Base-by-base conservation (phyloP, 2,797 vertebrate genomes). In the Trachurus trachurus region DNA sequence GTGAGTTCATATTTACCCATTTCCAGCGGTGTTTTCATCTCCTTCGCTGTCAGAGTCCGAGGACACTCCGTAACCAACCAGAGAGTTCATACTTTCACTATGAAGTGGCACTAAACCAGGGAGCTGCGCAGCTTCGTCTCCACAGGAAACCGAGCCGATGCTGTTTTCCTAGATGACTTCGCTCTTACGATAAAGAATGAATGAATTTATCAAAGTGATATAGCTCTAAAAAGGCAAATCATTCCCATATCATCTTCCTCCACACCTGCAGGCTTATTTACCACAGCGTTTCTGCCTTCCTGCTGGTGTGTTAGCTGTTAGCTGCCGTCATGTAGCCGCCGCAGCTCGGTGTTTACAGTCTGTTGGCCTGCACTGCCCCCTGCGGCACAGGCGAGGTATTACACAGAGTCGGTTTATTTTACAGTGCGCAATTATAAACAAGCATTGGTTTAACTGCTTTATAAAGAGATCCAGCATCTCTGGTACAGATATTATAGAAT, bases 1-100 rank as follows among this genome's bases (percentile, higher is more conserved):
- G 13, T 8, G 40, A 29, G 10, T 40, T 2, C 66, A 22, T 34
- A 69, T 53, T 79, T 56, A 93, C 92, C 72, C 16, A 13, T 1
- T 39, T 34, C 17, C 52, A 1, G 3, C 56, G 17, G 12, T 62
- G 56, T 81, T 74, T 61, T 21, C 77, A 0, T 93, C 94, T n/a
- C 78, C 91, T 16, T 95, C 95, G 12, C 92, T 92, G 71, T 96
- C 95, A 5, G 94, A 95, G 0, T 93, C 94, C 0, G 96, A 96
- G 9, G 95, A 96, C 31, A 93, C 62, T 44, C 93, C 94, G 79
- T 96, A 96, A 11, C 94, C 94, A 9, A 96, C 95, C 42, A 96
- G 89, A n/a, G 94, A 93, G 76, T 92, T 93, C 94, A 94, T 94
- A 45, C 2, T 40, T 72, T 31, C 8, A 11, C 19, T 12, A 8